A percentile compares a stretch with the other conserved stretches of the same genome.
These are phyloP conservation scores for Pangasius djambal DNA, from an alignment of 2,797 vertebrate genomes.

Conservation along the genomic window DNA sequence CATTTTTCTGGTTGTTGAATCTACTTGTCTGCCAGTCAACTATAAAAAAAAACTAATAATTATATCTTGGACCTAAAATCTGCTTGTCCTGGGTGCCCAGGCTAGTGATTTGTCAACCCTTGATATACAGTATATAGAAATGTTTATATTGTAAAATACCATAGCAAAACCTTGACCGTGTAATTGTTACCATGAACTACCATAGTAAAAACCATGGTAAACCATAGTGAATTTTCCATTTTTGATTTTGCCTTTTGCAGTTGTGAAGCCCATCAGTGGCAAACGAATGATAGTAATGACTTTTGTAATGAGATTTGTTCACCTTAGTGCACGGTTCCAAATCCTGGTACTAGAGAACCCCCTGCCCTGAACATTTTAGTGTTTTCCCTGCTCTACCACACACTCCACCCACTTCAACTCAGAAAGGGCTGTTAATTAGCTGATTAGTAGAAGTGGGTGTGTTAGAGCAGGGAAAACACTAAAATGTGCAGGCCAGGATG, in stretches of 20 bases:
- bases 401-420: background rate
- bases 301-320: background rate
- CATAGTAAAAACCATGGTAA: background rate
- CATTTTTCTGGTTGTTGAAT: background rate
- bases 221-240: background rate
- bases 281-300: background rate
- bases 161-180: background rate
- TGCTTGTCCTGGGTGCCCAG: background rate
- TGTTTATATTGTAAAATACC: background rate
- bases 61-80: background rate
- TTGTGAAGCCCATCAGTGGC: too few relatives aligned
- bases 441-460: background rate
- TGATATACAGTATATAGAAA: background rate
- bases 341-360: background rate
- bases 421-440: background rate
- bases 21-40: background rate
- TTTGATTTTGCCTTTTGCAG: background rate
- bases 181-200: background rate
- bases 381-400: background rate
- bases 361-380: background rate
- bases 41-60: background rate
- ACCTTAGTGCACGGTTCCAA: background rate
- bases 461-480: background rate
- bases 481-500: background rate
- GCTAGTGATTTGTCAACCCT: background rate